Base-by-base conservation (phyloP, 2,888 invertebrate species). In the Microctonus brassicae region DNA sequence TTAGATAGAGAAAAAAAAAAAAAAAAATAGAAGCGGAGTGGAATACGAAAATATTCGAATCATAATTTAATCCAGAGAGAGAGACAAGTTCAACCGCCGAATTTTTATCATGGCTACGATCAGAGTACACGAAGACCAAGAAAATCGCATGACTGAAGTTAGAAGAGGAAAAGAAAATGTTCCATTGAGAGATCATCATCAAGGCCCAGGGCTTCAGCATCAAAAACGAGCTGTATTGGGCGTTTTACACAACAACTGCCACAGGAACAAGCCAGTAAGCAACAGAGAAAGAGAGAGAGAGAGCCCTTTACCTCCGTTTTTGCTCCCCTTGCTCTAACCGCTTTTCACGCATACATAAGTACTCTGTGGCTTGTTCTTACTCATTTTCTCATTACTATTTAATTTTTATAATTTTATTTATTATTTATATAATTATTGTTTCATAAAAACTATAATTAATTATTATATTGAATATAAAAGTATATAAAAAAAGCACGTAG, bases 61-160 rank as follows among this genome's bases (percentile, higher is more conserved):
- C 60, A 42, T 58, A 29, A 57, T 42, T 47, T 20, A 24, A n/a
- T 20, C 7, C 29, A 24, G 11, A 24, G 20, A 9, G 22, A 26
- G 69, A 17, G 53, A 61, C 22, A 58, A 47, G 29, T 22, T 42
- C 42, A 52, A 26, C 33, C n/a, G 65, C 17, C 55, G 55, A 22
- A 53, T 22, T 39, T 52, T 55, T 62, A 66, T 57, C 47, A 94
- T 94, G 94, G 93, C 94, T 88, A 90, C 91, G 80, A 92, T 94
- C 88, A 91, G 92, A 88, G 93, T 94, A 84, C 93, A 92, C 88
- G 92, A 93, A 88, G 94, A 94, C 88, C 92, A 93, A 87, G 94
- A 94, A 88, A 95, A 95, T 88, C 89, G 89, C 73, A 89, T 91
- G 79, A 85, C 89, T 76, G 84, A 79, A 60, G 55, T 78, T 24